Evolutionary conservation across 2,797 vertebrate species (phyloP), one percentile per base, ranked within the genome.

Genomic region (Distichodus sexfasciatus): DNA sequence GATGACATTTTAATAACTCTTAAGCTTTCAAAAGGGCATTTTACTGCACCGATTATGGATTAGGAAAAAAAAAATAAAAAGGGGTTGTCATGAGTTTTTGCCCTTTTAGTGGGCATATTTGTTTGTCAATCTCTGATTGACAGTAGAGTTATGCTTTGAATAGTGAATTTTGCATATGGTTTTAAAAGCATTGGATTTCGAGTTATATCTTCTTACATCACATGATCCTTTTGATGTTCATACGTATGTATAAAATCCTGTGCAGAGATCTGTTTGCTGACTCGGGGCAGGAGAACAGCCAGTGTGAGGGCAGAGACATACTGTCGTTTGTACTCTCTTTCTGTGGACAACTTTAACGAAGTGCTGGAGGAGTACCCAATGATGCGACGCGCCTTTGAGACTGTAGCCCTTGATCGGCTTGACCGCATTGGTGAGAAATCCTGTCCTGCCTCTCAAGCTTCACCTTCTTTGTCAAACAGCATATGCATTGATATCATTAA

Each of bases 371-470:
- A 99, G 79, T 98, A 94, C 75, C 96, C 97, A 79, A 98, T 99
- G 97, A 99, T 99, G 97, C 91, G 97, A n/a, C 86, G 95, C 64
- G 97, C 97, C 50, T 99, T 99, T 2, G 97, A 99, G 86, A 97
- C 95, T 0, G 97, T 98, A 78, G 97, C 97, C 0, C 89, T 98
- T 0, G 97, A 98, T 85, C 93, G 97, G 14, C 89, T 99, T 61
- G 96, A 97, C 84, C 93, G 97, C 70, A 99, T 98, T 2, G 97
- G 96, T 98, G 81, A 93, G 93, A 65, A 11, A n/a, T n/a, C n/a
- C n/a, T n/a, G n/a, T n/a, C n/a, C n/a, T n/a, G n/a, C n/a, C n/a
- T n/a, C n/a, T n/a, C n/a, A n/a, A n/a, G n/a, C n/a, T n/a, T n/a
- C n/a, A n/a, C n/a, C n/a, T n/a, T n/a, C n/a, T n/a, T n/a, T n/a